phyloP scores from a whole-genome alignment of 2,113 vertebrate species.

The Fregetta grallaria region DNA sequence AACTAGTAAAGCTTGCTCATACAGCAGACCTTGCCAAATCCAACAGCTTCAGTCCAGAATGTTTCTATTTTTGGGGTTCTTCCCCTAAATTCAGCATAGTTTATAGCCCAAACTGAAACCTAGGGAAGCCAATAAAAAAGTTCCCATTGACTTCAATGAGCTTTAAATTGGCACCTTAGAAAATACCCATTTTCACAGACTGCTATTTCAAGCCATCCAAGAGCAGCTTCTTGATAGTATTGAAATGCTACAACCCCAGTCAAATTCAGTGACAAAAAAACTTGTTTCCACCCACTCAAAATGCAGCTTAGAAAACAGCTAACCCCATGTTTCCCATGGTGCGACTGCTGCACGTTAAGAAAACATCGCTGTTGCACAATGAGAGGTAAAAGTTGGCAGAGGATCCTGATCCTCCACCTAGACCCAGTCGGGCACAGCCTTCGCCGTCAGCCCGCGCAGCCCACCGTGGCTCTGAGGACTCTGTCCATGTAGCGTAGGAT shows the following conservation, averaged over 20 bases:
- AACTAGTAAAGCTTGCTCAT: background rate
- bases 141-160: background rate
- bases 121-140: background rate
- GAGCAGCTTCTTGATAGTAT: background rate
- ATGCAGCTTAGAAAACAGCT: background rate
- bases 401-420: background rate
- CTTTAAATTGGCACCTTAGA: background rate
- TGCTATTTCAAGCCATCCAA: background rate
- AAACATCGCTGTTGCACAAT: background rate
- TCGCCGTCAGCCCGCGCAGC: background rate
- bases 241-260: background rate
- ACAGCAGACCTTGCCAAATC: background rate
- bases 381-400: background rate
- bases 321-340: background rate
- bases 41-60: background rate
- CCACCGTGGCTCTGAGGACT: fast-evolving
- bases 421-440: background rate
- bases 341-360: background rate
- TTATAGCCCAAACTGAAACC: background rate
- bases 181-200: background rate
- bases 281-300: background rate
- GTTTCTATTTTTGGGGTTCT: background rate
- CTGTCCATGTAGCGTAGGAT: fast-evolving
- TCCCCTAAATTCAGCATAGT: background rate
- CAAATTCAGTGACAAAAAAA: background rate